These are phyloP conservation scores for Notamacropus eugenii DNA, from an alignment of 2,797 vertebrate species.

Conservation along the genomic window DNA sequence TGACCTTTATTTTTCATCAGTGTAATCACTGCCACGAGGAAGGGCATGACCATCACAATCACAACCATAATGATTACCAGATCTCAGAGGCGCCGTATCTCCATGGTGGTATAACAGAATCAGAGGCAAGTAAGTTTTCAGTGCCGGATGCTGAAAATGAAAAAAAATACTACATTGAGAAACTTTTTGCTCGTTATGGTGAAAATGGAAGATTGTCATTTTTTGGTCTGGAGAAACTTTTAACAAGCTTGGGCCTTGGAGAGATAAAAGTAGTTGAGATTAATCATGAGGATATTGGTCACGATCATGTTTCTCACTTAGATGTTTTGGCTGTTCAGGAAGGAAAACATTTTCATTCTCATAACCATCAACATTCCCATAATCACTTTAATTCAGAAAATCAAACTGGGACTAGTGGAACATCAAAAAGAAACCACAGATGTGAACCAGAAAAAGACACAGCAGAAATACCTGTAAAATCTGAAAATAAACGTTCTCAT, in stretches of 20 bases:
- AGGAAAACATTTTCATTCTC: slow-evolving; percentile 90
- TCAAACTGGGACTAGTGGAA: slow-evolving; percentile 75
- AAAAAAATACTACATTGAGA: slow-evolving; percentile 95
- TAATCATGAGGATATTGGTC: slow-evolving; percentile 94
- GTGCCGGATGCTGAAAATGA: slow-evolving; percentile 88
- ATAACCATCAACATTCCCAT: slow-evolving; percentile 79
- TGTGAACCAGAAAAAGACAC: slow-evolving; percentile 83
- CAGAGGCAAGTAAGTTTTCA: slow-evolving; percentile 79
- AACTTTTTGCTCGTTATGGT: slow-evolving; percentile 94
- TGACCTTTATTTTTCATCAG: slow-evolving; percentile 96
- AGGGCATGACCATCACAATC: slow-evolving; percentile 84
- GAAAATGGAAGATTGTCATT: slow-evolving; percentile 93
- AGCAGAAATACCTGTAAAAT: slow-evolving; percentile 62
- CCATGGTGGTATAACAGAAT: slow-evolving; percentile 77
- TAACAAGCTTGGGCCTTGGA: slow-evolving; percentile 94
- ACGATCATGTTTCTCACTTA: slow-evolving; percentile 96
- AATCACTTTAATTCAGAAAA: slow-evolving; percentile 82
- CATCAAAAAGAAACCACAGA: slow-evolving; percentile 79
- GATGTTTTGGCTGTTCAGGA: slow-evolving; percentile 93
- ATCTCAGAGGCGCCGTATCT: slow-evolving; percentile 89
- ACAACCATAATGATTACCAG: slow-evolving; percentile 89
- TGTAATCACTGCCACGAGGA: slow-evolving; percentile 93
- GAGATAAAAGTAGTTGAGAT: slow-evolving; percentile 92
- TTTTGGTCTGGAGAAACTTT: slow-evolving; percentile 93
- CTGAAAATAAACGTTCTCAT: slow-evolving; percentile 75